Evolutionary conservation across 2,113 vertebrate genomes (phyloP).

Genomic region (Sakesphorus luctuosus): DNA sequence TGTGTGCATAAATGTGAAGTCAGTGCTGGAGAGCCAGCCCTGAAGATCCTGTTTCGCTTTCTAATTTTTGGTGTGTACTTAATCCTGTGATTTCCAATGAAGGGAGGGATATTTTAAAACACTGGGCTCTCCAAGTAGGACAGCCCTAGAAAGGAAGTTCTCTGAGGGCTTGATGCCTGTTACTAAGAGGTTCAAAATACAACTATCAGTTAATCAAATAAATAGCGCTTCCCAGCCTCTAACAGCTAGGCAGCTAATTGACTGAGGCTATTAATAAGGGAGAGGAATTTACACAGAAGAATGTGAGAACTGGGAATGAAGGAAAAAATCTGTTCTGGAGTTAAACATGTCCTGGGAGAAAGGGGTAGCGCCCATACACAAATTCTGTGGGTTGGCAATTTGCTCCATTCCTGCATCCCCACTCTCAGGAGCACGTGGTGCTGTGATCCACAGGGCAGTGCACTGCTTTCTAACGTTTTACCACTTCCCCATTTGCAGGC

Average conservation of each 20-base stretch:
- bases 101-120: conserved; percentile 48
- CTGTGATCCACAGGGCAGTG: conserved; percentile 9
- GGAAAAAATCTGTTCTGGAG: background rate
- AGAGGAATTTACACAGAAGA: background rate
- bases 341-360: background rate
- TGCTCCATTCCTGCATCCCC: background rate
- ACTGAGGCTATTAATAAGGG: conserved; percentile 13
- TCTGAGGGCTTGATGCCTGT: conserved; percentile 9
- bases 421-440: background rate
- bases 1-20: conserved; percentile 21
- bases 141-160: conserved; percentile 53
- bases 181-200: conserved; percentile 42
- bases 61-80: conserved; percentile 51
- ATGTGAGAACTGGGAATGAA: background rate
- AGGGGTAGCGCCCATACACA: rapidly evolving
- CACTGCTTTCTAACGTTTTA: conserved; percentile 67
- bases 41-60: conserved; percentile 56
- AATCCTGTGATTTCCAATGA: conserved; percentile 32
- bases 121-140: conserved; percentile 26
- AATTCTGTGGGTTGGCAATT: background rate
- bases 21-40: conserved; percentile 28
- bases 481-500: conserved; percentile 72
- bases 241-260: conserved; percentile 23
- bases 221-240: background rate
- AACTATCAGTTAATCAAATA: conserved; percentile 25